phyloP scores from a whole-genome alignment of 2,113 vertebrate genomes.

The Falco punctatus region DNA sequence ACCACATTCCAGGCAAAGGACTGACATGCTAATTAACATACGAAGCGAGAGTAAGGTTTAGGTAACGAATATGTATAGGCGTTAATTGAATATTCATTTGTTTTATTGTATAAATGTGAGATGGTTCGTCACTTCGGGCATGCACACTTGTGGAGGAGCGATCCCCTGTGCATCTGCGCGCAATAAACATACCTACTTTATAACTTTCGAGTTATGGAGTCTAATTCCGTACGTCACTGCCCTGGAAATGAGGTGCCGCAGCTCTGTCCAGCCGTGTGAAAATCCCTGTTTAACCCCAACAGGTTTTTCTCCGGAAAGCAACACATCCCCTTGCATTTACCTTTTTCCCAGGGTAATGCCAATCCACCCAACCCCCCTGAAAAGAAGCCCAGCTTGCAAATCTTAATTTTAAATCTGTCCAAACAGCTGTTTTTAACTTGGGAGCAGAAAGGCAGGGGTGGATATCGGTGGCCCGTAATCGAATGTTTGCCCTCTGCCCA shows the following conservation, averaged over 20 bases:
- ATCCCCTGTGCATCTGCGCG: too few species aligned
- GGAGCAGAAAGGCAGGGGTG: not conserved
- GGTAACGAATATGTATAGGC: too few species aligned
- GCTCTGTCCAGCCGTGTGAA: not conserved
- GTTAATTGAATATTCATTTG: too few species aligned
- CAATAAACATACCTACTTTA: too few species aligned
- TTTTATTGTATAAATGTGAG: too few species aligned
- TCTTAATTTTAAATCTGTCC: not conserved
- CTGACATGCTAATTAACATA: too few species aligned
- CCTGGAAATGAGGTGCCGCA: not conserved
- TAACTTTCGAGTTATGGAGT: too few species aligned
- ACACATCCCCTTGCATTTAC: not conserved
- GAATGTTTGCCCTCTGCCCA: constrained; percentile 37
- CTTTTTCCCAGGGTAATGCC: not conserved
- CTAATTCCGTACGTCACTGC: too few species aligned
- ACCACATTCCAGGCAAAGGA: too few species aligned
- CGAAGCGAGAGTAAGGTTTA: too few species aligned
- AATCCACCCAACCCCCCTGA: not conserved
- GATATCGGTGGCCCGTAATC: not conserved
- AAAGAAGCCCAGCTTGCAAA: not conserved
- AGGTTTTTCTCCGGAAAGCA: not conserved
- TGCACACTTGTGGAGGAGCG: too few species aligned
- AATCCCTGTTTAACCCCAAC: not conserved
- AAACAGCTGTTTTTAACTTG: not conserved
- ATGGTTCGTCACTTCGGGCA: too few species aligned